Evolutionary conservation across 2,888 invertebrate genomes (phyloP), one percentile per base, ranked within the genome.

Genomic region (Drosophila infuscata): DNA sequence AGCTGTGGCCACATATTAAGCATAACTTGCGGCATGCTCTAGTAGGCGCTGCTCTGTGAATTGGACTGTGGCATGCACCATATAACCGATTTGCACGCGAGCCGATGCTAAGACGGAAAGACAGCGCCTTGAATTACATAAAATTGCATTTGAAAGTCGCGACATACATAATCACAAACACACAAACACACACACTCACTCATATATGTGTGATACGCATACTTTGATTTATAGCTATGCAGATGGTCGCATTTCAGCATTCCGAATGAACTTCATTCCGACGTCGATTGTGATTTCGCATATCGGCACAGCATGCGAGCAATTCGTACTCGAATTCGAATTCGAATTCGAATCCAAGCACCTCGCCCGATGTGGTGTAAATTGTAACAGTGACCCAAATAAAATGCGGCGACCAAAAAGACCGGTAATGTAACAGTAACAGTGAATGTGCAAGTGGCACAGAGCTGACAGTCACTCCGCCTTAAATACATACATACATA

Each of bases 321-420:
- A 20, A 33, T 54, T 17, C 32, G 41, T 41, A 32, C n/a, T n/a
- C 32, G 41, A 65, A 35, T 46, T n/a, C 32, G 64, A 57, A 35
- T 51, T 32, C 30, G 43, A 62, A 12, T 60, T 11, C 33, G 43
- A 69, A 43, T 72, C 49, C 49, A 41, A 67, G 38, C 52, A 49
- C 11, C 29, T 35, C 12, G 38, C 17, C 41, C 20, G 54, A 20
- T 41, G 25, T 54, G 58, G 74, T 66, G 88, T 75, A 78, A 88
- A 90, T 77, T 82, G 91, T 90, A 91, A 91, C 91, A 90, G 90
- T 90, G 91, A 90, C 89, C 89, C 86, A 91, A 87, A 90, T 90
- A 88, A 82, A 79, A 88, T 81, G 84, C 65, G 81, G 70, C 83
- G 73, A 85, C 88, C 90, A 53, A 86, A 90, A 90, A 89, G 89